Base-by-base conservation (phyloP, 2,113 vertebrate species). In the Gymnorhina tibicen region DNA sequence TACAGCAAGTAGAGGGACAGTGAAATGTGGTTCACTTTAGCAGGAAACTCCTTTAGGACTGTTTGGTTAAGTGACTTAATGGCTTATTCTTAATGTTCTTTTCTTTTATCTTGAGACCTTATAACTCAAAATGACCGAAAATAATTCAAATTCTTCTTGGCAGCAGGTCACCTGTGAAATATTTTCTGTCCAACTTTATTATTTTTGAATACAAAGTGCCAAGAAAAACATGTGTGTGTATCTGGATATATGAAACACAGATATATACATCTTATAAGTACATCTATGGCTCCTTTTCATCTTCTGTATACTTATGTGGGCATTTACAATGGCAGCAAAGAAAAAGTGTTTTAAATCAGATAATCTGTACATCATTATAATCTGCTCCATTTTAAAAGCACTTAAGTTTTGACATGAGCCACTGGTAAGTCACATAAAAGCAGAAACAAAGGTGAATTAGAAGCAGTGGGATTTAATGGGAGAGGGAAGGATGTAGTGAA, bases 1-100 rank as follows among this genome's bases (percentile, higher is more conserved):
- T 96, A 69, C 44, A 96, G 95, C 94, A 97, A 94, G 95, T 96
- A 96, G 63, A 91, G 89, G 85, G 96, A 91, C 84, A 82, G 89
- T 84, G 81, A 93, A 96, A 93, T 96, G 94, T 97, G 86, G 93
- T 94, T 96, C 89, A 59, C 96, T 96, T 96, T 44, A 96, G 93
- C 66, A 84, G 84, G 92, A 91, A 95, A 87, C 70, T 97, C 96
- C 97, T 97, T 74, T 81, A 95, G 96, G 96, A 97, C 78, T 95
- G 91, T 96, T 97, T 97, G 91, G 75, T 94, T 97, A 97, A 96
- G 96, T 97, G 93, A 97, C 93, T 97, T 97, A 97, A 97, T 97
- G 95, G 96, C 89, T 96, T 96, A 97, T 97, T 95, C 94, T 91
- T 97, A 97, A 97, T 96, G 96, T 95, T 96, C 76, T 90, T 85